These are phyloP conservation scores for Argyresthia goedartella DNA, from an alignment of 2,888 invertebrate species.

Conservation along the genomic window DNA sequence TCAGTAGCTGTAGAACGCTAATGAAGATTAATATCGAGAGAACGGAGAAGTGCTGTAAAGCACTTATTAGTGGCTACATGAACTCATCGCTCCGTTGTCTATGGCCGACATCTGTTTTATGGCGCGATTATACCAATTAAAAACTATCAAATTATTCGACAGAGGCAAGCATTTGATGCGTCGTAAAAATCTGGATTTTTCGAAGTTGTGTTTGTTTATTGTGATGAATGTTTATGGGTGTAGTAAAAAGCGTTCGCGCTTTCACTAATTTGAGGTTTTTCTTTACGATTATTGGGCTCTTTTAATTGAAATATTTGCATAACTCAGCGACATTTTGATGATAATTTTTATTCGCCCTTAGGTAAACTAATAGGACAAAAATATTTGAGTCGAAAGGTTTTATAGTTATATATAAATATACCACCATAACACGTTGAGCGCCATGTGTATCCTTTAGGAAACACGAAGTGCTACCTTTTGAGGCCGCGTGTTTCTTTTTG, in stretches of 20 bases:
- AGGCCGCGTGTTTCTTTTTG: no score
- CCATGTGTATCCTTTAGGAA: no score
- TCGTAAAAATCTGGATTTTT: constrained; percentile 40
- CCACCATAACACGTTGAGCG: no score
- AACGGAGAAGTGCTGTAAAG: constrained; percentile 42
- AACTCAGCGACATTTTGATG: background rate
- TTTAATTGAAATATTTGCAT: background rate
- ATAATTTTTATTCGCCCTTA: background rate
- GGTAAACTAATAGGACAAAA: background rate
- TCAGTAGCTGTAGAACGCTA: constrained; percentile 62
- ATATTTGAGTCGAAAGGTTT: background rate
- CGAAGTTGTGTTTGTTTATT: constrained; percentile 58
- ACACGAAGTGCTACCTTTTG: no score
- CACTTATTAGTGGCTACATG: constrained; percentile 35
- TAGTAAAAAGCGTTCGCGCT: constrained; percentile 7
- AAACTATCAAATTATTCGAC: constrained; percentile 58
- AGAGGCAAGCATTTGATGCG: constrained; percentile 61
- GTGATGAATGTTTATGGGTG: constrained; percentile 51
- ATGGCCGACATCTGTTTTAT: constrained; percentile 54
- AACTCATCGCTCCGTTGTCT: constrained; percentile 47
- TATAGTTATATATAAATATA: background rate
- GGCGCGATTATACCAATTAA: constrained; percentile 64
- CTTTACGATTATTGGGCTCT: constrained; percentile 1
- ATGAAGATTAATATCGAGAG: constrained; percentile 59
- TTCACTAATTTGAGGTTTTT: constrained; percentile 6